phyloP scores from a whole-genome alignment of 2,888 invertebrate genomes.

The Polydrusus pterygomalis region DNA sequence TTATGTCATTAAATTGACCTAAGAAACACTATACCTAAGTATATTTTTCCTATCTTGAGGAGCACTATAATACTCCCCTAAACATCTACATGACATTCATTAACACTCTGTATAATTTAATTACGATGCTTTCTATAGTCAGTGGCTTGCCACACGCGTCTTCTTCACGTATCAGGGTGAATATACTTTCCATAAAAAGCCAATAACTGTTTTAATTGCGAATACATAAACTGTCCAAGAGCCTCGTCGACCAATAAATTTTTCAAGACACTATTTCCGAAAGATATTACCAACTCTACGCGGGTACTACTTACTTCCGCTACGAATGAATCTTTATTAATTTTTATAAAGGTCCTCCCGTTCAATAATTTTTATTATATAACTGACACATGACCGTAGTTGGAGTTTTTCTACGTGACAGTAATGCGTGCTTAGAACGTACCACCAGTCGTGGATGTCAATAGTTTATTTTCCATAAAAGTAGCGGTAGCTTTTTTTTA shows the following conservation, averaged over 20 bases:
- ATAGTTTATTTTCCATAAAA: too few relatives aligned
- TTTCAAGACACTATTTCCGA: slow-evolving; percentile 45
- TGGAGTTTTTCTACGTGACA: slow-evolving; percentile 8
- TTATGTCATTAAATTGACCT: too few relatives aligned
- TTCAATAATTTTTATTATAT: slow-evolving; percentile 6
- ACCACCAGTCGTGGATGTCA: too few relatives aligned
- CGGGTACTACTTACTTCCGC: slow-evolving; percentile 41
- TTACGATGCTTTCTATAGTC: too few relatives aligned
- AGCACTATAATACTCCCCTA: too few relatives aligned
- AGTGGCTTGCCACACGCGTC: not conserved
- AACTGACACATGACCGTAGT: slow-evolving; percentile 21
- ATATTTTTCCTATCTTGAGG: too few relatives aligned
- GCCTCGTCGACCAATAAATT: slow-evolving; percentile 16
- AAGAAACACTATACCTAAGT: too few relatives aligned
- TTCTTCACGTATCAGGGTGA: slow-evolving; percentile 33
- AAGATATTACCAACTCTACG: slow-evolving; percentile 44
- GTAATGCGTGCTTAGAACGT: not conserved
- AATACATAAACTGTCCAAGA: not conserved
- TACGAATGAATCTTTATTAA: slow-evolving; percentile 30
- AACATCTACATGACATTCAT: too few relatives aligned
- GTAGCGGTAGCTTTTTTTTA: too few relatives aligned
- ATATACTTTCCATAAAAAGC: slow-evolving; percentile 47
- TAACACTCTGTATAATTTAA: too few relatives aligned
- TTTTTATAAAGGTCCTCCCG: slow-evolving; percentile 33
- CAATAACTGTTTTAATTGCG: slow-evolving; percentile 45